phyloP scores from a whole-genome alignment of 1,140 invertebrate genomes.

The Metopolophium dirhodum region DNA sequence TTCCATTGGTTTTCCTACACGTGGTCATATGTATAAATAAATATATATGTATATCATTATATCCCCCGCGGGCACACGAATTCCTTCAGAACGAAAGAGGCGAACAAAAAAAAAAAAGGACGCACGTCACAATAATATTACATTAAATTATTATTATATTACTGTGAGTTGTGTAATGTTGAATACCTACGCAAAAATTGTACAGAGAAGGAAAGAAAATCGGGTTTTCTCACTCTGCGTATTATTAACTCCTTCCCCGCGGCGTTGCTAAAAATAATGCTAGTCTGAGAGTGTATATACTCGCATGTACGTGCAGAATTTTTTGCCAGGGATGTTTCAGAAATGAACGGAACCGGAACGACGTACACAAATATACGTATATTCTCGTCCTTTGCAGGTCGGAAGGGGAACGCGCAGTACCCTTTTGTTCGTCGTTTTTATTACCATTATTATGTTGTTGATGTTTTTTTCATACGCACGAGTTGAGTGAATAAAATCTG shows the following conservation, averaged over 20 bases:
- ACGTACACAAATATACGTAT: neutral
- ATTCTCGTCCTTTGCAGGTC: neutral
- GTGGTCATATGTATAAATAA: neutral
- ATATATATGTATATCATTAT: neutral
- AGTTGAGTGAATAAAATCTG: neutral
- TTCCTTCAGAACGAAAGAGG: neutral
- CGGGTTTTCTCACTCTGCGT: neutral
- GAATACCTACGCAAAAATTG: neutral
- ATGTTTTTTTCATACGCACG: neutral
- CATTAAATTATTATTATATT: neutral
- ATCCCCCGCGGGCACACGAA: neutral
- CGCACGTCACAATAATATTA: neutral
- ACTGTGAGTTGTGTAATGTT: neutral
- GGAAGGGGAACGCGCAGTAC: neutral
- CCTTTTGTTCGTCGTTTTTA: neutral
- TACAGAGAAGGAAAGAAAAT: neutral
- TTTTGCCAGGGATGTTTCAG: neutral
- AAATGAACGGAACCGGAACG: neutral
- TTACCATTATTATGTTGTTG: neutral
- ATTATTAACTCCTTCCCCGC: neutral
- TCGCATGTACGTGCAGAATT: neutral
- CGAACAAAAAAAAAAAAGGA: neutral
- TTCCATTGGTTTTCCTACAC: neutral
- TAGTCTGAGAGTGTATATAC: neutral
- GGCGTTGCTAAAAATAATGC: neutral